A percentile compares a stretch with the other conserved stretches of the same genome.
Evolutionary conservation across 2,113 vertebrate species (phyloP).

Genomic region (Mirza zaza): DNA sequence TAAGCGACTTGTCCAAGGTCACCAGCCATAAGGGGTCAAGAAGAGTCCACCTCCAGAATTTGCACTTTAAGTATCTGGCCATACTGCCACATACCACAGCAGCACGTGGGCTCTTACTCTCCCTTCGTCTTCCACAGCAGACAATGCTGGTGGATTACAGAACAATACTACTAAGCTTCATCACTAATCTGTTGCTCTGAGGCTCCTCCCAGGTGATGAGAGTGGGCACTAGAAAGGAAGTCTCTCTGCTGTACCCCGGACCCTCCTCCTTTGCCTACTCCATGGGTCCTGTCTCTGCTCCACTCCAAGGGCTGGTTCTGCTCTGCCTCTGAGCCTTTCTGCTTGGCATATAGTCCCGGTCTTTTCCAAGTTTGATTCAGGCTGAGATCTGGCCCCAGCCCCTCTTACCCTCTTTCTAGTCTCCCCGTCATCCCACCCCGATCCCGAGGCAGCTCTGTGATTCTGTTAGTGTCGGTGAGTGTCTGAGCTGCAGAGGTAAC

Average conservation of each 20-base stretch:
- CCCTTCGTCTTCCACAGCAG: neutral
- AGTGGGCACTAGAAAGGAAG: neutral
- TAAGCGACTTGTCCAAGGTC: neutral
- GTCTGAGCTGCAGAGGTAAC: neutral
- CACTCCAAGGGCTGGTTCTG: neutral
- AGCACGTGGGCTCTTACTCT: neutral
- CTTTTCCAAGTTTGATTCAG: neutral
- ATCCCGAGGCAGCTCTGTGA: neutral
- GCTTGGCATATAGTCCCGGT: neutral
- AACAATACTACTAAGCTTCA: neutral
- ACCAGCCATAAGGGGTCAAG: neutral
- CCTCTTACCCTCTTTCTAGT: neutral
- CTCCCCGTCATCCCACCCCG: neutral
- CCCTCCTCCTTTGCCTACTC: neutral
- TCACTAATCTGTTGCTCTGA: neutral
- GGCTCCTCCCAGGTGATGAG: neutral
- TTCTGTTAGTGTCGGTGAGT: neutral
- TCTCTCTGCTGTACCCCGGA: neutral
- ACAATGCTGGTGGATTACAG: neutral
- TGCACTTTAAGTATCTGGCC: neutral
- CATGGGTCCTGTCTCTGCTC: neutral
- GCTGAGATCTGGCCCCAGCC: neutral
- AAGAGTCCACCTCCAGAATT: neutral
- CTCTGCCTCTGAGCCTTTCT: neutral
- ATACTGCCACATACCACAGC: no score